Conservation (phyloP, 2,797 vertebrate species). For the Poecilia picta region DNA sequence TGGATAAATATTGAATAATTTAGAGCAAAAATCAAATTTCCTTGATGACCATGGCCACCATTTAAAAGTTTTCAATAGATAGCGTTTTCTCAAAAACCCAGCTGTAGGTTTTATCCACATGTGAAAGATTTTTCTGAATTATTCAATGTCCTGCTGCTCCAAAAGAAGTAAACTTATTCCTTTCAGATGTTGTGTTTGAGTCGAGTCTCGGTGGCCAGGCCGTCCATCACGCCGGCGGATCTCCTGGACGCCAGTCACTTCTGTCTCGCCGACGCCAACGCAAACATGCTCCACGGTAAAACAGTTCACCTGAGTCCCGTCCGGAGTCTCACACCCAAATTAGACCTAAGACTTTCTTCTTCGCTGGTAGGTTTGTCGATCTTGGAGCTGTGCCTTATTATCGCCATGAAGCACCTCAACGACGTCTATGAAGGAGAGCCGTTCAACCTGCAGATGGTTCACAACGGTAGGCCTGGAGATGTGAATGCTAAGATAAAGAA, state of each 20-base stretch:
- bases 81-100: no score
- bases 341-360: not conserved
- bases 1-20: no score
- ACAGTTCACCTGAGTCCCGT: not conserved
- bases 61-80: no score
- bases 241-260: slow-evolving; percentile 86
- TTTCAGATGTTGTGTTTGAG: slow-evolving; percentile 86
- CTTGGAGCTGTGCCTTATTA: slow-evolving; percentile 94
- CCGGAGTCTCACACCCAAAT: not conserved
- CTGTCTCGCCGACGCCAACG: slow-evolving; percentile 84
- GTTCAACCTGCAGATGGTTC: slow-evolving; percentile 98
- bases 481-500: no score
- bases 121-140: no score
- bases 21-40: no score
- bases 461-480: slow-evolving; percentile 84
- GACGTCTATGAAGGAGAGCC: slow-evolving; percentile 95
- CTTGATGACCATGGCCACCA: no score
- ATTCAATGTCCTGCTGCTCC: no score
- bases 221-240: slow-evolving; percentile 79
- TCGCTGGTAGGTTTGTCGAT: slow-evolving; percentile 88
- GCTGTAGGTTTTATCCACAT: no score
- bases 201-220: slow-evolving; percentile 77
- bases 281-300: slow-evolving; percentile 93
- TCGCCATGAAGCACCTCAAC: slow-evolving; percentile 97
- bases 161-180: not conserved